Percentiles rank a stretch among this genome's conserved stretches.
These are phyloP conservation scores for Cryptotis parvus DNA, from an alignment of 2,113 vertebrate species.

Conservation along the genomic window DNA sequence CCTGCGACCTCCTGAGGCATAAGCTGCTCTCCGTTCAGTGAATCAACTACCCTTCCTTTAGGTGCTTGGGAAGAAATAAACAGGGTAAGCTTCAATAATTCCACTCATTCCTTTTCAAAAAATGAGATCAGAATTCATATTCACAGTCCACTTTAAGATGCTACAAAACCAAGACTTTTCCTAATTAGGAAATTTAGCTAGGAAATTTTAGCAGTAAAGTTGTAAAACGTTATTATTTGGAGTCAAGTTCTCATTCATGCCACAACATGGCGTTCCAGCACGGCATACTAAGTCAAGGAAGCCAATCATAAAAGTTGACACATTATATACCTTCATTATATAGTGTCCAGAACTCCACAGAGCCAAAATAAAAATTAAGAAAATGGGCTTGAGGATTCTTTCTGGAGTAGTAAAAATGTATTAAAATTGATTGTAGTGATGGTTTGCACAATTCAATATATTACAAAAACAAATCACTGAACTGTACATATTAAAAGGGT, in stretches of 20 bases:
- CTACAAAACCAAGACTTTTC: no score
- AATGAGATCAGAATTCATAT: conserved; percentile 51
- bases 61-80: neutral
- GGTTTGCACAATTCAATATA: neutral
- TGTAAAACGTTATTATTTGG: no score
- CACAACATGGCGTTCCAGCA: neutral
- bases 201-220: no score
- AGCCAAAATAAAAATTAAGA: neutral
- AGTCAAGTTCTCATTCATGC: neutral
- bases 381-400: neutral
- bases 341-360: conserved; percentile 18
- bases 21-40: conserved; percentile 51
- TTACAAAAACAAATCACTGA: neutral
- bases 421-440: neutral
- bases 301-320: neutral
- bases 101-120: conserved; percentile 25
- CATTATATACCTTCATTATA: neutral
- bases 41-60: no score
- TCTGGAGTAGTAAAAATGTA: neutral
- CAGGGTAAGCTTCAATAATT: neutral
- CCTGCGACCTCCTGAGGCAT: conserved; percentile 27
- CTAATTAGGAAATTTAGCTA: no score
- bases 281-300: conserved; percentile 19
- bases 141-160: conserved; percentile 25
- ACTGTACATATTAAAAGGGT: neutral